Evolutionary conservation across 2,797 vertebrate genomes (phyloP).

Genomic region (Loriculus beryllinus): DNA sequence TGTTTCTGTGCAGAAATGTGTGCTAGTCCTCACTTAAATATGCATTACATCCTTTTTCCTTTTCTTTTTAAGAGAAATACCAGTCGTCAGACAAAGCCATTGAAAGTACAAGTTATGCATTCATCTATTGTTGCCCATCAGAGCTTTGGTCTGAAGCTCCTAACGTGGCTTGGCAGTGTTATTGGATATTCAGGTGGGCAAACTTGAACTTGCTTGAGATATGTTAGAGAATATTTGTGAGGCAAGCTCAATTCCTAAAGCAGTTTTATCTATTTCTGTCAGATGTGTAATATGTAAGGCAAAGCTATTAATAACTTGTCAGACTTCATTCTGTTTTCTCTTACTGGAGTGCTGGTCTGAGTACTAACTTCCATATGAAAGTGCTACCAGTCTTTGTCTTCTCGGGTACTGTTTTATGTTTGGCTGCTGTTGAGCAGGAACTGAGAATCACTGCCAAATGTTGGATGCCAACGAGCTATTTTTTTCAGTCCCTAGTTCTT

Average conservation of each 20-base stretch:
- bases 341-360: not conserved
- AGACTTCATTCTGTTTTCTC: not conserved
- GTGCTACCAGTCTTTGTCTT: not conserved
- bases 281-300: not conserved
- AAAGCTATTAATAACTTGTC: constrained; percentile 19
- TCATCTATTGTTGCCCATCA: constrained; percentile 95
- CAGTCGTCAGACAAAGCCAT: constrained; percentile 92
- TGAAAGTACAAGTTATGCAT: constrained; percentile 96
- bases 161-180: constrained; percentile 90
- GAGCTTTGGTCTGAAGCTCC: constrained; percentile 91
- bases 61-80: constrained; percentile 89
- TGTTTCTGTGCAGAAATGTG: not conserved
- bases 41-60: not conserved
- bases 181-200: constrained; percentile 91
- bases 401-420: not conserved
- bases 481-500: not conserved
- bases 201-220: not conserved
- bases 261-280: not conserved
- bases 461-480: not conserved
- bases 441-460: not conserved
- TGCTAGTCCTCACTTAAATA: not conserved
- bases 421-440: constrained; percentile 2
- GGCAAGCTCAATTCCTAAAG: not conserved
- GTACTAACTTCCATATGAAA: not conserved
- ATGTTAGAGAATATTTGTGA: not conserved